Evolutionary conservation across 2,888 invertebrate species (phyloP), one percentile per base, ranked within the genome.

Genomic region (Crematogaster levior): DNA sequence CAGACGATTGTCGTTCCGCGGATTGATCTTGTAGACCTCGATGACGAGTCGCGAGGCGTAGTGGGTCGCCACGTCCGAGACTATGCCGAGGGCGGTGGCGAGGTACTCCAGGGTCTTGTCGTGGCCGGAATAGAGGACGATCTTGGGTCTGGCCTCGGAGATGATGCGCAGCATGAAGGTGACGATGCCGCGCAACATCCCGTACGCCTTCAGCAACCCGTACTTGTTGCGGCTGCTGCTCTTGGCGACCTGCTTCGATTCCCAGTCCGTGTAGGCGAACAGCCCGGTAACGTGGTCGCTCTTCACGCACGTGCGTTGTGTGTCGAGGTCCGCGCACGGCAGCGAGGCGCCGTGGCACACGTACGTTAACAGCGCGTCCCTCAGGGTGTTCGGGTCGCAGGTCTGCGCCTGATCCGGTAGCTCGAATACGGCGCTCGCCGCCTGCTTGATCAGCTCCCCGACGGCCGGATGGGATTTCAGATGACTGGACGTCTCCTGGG

Each of bases 61-160:
- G 30, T 97, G 97, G 18, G 97, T 96, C 21, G 95, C 91, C 65
- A 95, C 95, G 83, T 95, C 95, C 58, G 95, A 93, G 86, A 96
- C 95, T 3, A 98, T 94, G 0, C 98, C 98, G 66, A 99, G 93
- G 0, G 98, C 97, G 2, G 97, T 95, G 1, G 97, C 96, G 51
- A 99, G 94, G 86, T 98, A 97, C 91, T 98, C 97, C 51, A 99
- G 92, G 0, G 99, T 99, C 91, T 97, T 97, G 94, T 99, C 99
- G 91, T 99, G 99, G 0, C 98, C 99, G 0, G 99, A 98, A 93
- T 97, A 98, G 0, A 98, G 91, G 0, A 97, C 97, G 81, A 98
- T 96, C 91, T 97, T 97, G 0, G 97, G 97, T 82, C 96, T 96
- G 82, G 96, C 96, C 66, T 97, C 97, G 0, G 97, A 97, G 88